Conservation (phyloP, 2,888 invertebrate species). For the Nephrotoma flavescens region DNA sequence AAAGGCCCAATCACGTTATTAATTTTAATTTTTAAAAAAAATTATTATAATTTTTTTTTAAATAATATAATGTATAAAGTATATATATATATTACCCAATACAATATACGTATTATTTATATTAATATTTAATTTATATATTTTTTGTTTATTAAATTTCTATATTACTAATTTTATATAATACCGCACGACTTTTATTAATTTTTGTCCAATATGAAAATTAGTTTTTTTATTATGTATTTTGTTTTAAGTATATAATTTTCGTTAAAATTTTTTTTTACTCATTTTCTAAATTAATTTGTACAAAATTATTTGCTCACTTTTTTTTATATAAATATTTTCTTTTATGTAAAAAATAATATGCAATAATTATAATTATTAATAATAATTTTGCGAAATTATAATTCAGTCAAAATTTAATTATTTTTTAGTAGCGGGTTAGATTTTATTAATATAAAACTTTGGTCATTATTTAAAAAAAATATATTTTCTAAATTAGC, state of each 20-base stretch:
- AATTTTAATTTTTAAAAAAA: not conserved
- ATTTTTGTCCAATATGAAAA: not conserved
- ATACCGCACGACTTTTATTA: constrained; percentile 1
- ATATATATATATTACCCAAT: constrained; percentile 2
- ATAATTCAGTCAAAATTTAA: not conserved
- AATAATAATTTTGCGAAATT: not conserved
- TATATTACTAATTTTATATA: not conserved
- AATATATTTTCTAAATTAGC: not conserved
- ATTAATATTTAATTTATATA: not conserved
- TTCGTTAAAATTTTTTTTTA: not conserved
- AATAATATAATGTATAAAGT: not conserved
- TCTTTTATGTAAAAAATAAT: not conserved
- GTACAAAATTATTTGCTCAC: constrained; percentile 4
- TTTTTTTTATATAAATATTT: not conserved
- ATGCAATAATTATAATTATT: not conserved
- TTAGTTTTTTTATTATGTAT: not conserved
- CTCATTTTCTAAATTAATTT: constrained; percentile 3
- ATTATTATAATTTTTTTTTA: not conserved
- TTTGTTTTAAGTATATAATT: not conserved
- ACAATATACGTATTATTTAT: not conserved
- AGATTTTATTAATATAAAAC: not conserved
- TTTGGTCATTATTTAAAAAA: not conserved
- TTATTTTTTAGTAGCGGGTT: not conserved
- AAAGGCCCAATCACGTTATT: not conserved
- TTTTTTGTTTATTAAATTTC: not conserved